Conservation (phyloP, 2,113 vertebrate genomes). For the Falco punctatus region DNA sequence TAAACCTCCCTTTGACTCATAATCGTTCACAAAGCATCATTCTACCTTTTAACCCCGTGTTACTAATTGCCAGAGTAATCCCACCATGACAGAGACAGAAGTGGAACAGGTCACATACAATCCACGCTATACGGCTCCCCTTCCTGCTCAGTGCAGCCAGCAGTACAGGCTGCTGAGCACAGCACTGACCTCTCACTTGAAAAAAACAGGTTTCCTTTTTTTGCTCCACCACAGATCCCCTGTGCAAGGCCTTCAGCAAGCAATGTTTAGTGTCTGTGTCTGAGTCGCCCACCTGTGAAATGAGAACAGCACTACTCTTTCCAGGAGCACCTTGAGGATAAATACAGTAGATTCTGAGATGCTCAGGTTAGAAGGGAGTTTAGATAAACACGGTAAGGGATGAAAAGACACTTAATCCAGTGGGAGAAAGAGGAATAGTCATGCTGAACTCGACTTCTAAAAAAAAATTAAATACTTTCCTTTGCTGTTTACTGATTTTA, state of each 20-base stretch:
- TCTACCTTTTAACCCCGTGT: neutral
- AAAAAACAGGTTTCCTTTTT: neutral
- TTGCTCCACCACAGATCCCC: neutral
- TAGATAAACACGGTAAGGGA: neutral
- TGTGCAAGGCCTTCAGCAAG: rapidly evolving
- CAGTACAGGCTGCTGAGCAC: neutral
- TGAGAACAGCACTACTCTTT: neutral
- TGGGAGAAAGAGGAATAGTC: neutral
- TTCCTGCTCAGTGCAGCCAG: neutral
- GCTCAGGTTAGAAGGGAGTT: neutral
- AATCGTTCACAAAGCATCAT: neutral
- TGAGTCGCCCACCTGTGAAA: neutral
- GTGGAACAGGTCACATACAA: neutral
- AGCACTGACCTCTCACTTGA: neutral
- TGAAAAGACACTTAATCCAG: neutral
- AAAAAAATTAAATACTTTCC: neutral
- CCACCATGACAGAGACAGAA: neutral
- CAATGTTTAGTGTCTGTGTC: neutral
- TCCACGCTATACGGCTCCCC: neutral
- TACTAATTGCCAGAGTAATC: neutral
- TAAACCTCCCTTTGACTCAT: neutral
- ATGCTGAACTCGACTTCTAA: neutral
- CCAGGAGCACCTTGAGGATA: neutral
- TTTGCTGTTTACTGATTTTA: neutral
- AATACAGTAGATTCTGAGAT: neutral